phyloP scores from a whole-genome alignment of 1,140 invertebrate genomes.

The Cyclina sinensis region DNA sequence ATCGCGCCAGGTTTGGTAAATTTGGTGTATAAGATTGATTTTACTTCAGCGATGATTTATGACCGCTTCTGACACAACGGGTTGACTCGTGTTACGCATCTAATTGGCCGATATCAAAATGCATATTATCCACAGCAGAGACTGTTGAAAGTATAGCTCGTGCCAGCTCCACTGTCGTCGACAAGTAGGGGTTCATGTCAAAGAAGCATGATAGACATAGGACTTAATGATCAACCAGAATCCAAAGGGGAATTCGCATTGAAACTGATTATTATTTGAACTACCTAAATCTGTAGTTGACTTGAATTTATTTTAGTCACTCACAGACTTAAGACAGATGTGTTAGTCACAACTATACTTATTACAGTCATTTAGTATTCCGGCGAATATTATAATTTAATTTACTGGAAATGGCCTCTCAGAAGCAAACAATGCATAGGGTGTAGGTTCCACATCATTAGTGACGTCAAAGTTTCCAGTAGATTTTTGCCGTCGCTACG shows the following conservation, averaged over 20 bases:
- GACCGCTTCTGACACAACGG: slow-evolving; percentile 43
- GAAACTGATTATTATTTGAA: too few species aligned
- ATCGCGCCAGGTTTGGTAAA: slow-evolving; percentile 59
- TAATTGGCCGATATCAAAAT: slow-evolving; percentile 53
- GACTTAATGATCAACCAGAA: neutral
- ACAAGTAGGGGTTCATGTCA: neutral
- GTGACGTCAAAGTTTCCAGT: neutral
- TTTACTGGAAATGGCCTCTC: neutral
- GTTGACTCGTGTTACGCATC: slow-evolving; percentile 51
- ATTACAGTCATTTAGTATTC: neutral
- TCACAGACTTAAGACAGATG: neutral
- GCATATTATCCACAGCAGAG: slow-evolving; percentile 5
- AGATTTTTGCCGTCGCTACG: neutral
- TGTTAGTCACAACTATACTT: neutral
- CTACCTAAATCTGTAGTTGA: too few species aligned
- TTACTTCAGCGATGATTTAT: slow-evolving; percentile 59
- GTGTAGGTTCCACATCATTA: neutral
- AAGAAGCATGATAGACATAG: neutral
- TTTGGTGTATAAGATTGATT: slow-evolving; percentile 56
- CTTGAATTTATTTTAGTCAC: too few species aligned
- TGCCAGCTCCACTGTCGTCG: neutral
- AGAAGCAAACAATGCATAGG: slow-evolving; percentile 1
- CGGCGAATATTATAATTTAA: slow-evolving; percentile 1
- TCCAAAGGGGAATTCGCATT: too few species aligned
- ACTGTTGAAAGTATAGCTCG: slow-evolving; percentile 23